Base-by-base conservation (phyloP, 92 coral and sea anemone species). In the Pocillopora grandis region DNA sequence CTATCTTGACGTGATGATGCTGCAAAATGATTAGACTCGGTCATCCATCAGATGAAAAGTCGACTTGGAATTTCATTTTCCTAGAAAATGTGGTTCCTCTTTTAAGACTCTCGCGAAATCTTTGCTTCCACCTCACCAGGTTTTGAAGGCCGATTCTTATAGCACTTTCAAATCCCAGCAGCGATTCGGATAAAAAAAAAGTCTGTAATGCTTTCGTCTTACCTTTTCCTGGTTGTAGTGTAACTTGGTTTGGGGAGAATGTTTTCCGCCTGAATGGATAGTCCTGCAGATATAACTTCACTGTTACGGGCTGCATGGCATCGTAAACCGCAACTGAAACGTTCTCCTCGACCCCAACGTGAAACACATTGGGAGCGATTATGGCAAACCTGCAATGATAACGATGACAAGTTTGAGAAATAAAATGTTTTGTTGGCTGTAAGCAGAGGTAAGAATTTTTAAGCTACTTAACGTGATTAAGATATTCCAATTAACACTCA, bases 301-400 rank as follows among this genome's bases (percentile, higher is more conserved):
- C 93, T 10, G 90, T 90, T 58, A 90, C 92, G 12, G 90, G 89
- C 27, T 79, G 56, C 52, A 62, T 27, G 1, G 81, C 79, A 37
- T 88, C 91, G 69, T 80, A 85, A 16, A 95, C 90, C 1, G 89
- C 77, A 21, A 95, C 67, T 0, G 98, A 89, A 15, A 95, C 97
- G 0, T 83, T 84, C 84, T 95, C 98, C 33, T 90, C 91, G 4
- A 85, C 92, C 0, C 97, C 98, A 70, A 95, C 88, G 75, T 90
- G 98, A 75, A 95, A 86, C 19, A 91, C 87, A 85, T 89, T 91
- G 9, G 98, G 98, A 18, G 98, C 91, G 78, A 93, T 82, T 71
- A 95, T 87, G 23, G 94, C 83, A 85, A 88, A 93, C 62, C 96
- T 87, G 66, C 20, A 58, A 33, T 17, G 59, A 37, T 42, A 12